These are phyloP conservation scores for Ovis canadensis DNA, from an alignment of 2,113 vertebrate species.

Conservation along the genomic window DNA sequence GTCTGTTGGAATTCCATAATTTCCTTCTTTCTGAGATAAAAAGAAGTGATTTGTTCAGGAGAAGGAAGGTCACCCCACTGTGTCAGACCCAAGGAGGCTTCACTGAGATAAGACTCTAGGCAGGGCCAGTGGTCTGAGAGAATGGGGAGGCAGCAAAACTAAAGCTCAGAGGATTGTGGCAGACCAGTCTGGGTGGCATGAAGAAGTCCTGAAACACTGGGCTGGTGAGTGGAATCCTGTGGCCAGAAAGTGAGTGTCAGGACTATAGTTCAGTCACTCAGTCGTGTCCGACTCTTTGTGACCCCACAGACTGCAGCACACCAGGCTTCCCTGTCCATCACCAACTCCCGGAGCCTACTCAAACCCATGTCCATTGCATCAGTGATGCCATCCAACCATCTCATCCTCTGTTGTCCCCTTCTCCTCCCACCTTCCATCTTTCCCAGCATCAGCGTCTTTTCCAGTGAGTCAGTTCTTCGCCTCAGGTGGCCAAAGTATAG, in stretches of 20 bases:
- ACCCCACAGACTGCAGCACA: background rate
- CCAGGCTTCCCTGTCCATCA: background rate
- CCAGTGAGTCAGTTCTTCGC: accelerated
- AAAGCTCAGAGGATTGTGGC: too few species aligned
- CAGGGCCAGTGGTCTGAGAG: background rate
- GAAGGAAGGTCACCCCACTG: background rate
- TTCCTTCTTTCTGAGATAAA: background rate
- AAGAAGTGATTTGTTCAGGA: background rate
- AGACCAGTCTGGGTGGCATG: background rate
- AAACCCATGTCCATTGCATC: background rate
- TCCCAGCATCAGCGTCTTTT: background rate
- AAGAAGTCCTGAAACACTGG: background rate
- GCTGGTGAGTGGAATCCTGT: background rate
- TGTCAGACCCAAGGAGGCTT: background rate
- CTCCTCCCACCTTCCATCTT: background rate
- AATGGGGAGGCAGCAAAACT: background rate
- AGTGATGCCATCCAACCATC: background rate
- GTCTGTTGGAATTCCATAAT: background rate
- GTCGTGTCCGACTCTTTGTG: background rate
- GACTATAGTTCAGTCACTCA: background rate
- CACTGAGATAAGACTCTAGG: background rate
- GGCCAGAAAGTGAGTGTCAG: background rate
- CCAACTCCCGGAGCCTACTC: background rate
- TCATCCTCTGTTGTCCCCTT: background rate
- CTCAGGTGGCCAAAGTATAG: background rate